Conservation (phyloP, 2,888 invertebrate genomes). For the Pollenia griseotomentosa region DNA sequence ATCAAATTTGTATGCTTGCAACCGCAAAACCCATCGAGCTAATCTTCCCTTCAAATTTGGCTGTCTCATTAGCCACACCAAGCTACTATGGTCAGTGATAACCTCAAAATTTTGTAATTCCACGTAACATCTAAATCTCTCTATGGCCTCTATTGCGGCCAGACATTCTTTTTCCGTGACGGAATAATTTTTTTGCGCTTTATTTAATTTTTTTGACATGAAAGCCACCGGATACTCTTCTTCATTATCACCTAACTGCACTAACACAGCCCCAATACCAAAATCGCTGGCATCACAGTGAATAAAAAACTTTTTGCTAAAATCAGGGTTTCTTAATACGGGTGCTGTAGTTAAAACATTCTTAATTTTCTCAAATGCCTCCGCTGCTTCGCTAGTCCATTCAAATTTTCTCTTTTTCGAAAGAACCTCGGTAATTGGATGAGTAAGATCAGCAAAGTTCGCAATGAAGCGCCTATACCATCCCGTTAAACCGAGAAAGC, state of each 20-base stretch:
- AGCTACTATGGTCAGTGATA: constrained; percentile 40
- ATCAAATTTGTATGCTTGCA: constrained; percentile 32
- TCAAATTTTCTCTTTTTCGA: constrained; percentile 46
- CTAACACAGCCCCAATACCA: constrained; percentile 12
- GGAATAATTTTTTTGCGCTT: constrained; percentile 28
- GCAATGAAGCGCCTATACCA: constrained; percentile 71
- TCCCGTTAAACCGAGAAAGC: constrained; percentile 36
- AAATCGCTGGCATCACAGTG: constrained; percentile 5
- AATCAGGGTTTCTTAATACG: constrained; percentile 21
- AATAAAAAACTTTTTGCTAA: constrained; percentile 41
- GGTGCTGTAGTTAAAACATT: no score
- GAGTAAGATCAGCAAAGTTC: constrained; percentile 50
- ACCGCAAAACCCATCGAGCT: constrained; percentile 40
- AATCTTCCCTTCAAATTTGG: constrained; percentile 32
- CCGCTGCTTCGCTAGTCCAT: constrained; percentile 25
- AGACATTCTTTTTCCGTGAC: constrained; percentile 48
- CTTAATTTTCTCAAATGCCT: no score
- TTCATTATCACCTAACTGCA: constrained; percentile 1
- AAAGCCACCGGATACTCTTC: constrained; percentile 14
- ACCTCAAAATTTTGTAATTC: constrained; percentile 33
- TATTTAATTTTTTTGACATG: constrained; percentile 36
- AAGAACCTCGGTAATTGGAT: constrained; percentile 52
- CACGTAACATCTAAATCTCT: neutral
- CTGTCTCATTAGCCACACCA: constrained; percentile 38
- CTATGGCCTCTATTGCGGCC: constrained; percentile 19